Evolutionary conservation across 2,113 vertebrate species (phyloP).

Genomic region (Enhydra lutris): DNA sequence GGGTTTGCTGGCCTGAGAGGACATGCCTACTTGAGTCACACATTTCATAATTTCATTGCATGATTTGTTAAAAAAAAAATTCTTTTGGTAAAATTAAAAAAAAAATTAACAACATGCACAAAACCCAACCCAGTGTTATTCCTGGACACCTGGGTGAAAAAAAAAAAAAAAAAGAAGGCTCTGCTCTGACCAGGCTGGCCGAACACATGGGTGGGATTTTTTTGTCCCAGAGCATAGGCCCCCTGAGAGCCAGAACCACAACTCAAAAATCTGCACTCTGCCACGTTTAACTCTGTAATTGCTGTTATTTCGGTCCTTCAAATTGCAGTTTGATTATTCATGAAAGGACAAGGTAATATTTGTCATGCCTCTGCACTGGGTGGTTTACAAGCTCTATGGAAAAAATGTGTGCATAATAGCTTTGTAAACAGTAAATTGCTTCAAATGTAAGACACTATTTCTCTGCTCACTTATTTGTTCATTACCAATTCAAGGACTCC

Average conservation of each 20-base stretch:
- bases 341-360: slow-evolving; percentile 23
- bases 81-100: neutral
- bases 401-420: slow-evolving; percentile 38
- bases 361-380: neutral
- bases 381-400: slow-evolving; percentile 20
- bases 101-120: neutral
- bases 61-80: neutral
- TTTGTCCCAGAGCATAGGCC: neutral
- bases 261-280: neutral
- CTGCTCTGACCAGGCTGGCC: neutral
- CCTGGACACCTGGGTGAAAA: neutral
- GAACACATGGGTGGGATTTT: neutral
- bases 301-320: neutral
- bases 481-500: neutral
- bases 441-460: neutral
- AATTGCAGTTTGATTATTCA: slow-evolving; percentile 43
- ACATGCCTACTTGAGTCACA: neutral
- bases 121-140: neutral
- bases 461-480: slow-evolving; percentile 61
- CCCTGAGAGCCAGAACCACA: neutral
- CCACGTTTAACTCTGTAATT: neutral
- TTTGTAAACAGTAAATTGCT: slow-evolving; percentile 1
- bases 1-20: neutral
- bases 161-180: neutral
- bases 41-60: slow-evolving; percentile 8